These are phyloP conservation scores for Scleropages formosus DNA, from an alignment of 2,797 vertebrate genomes.

Conservation along the genomic window DNA sequence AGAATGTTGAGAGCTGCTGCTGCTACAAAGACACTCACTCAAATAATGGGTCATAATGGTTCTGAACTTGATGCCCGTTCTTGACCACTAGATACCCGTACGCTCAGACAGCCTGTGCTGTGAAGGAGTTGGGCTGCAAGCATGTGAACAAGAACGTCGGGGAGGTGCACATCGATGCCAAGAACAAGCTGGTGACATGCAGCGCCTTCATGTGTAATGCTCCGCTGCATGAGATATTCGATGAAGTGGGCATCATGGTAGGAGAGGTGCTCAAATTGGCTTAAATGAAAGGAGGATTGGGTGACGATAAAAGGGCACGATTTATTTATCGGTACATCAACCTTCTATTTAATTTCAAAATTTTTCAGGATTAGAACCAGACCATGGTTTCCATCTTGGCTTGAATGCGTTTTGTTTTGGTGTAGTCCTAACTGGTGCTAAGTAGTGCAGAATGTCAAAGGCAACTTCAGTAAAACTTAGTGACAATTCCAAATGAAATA, in stretches of 20 bases:
- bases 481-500: background rate
- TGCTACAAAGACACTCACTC: too few relatives aligned
- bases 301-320: background rate
- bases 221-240: slow-evolving; percentile 73
- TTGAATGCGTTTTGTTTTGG: background rate
- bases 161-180: slow-evolving; percentile 71
- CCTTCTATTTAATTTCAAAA: background rate
- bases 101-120: slow-evolving; percentile 62
- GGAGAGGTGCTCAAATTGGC: slow-evolving; percentile 72
- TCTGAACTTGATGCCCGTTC: too few relatives aligned
- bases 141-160: slow-evolving; percentile 75
- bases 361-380: background rate
- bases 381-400: background rate
- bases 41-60: too few relatives aligned
- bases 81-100: slow-evolving; percentile 70
- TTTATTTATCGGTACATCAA: too few relatives aligned
- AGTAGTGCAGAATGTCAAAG: too few relatives aligned
- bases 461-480: background rate
- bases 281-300: slow-evolving; percentile 41
- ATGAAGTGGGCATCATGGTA: slow-evolving; percentile 78
- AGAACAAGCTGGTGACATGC: slow-evolving; percentile 80
- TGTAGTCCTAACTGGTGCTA: too few relatives aligned
- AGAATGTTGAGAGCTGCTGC: too few relatives aligned
- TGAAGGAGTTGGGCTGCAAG: slow-evolving; percentile 77
- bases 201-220: slow-evolving; percentile 83